Evolutionary conservation across 2,888 invertebrate species (phyloP).

Genomic region (Metopia argyrocephala): DNA sequence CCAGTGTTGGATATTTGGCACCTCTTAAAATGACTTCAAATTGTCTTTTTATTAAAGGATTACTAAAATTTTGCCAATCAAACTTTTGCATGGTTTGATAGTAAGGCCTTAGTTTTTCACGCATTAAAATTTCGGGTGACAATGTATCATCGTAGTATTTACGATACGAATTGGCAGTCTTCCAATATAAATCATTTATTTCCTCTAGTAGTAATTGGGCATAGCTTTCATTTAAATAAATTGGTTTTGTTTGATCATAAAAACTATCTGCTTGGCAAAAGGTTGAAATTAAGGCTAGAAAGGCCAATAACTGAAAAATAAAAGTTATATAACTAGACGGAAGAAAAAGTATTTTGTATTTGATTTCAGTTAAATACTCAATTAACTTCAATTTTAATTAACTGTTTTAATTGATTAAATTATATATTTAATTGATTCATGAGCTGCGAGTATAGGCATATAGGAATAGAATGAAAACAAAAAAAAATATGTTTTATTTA

Average conservation of each 20-base stretch:
- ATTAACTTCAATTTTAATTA: too few species aligned
- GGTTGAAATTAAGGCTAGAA: background rate
- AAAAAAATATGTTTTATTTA: too few species aligned
- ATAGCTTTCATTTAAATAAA: conserved; percentile 57
- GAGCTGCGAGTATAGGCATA: too few species aligned
- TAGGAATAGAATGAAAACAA: too few species aligned
- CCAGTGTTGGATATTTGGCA: conserved; percentile 66
- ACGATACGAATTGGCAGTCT: conserved; percentile 66
- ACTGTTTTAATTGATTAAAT: too few species aligned
- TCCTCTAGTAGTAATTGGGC: conserved; percentile 63
- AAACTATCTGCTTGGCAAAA: background rate
- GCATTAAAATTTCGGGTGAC: conserved; percentile 68
- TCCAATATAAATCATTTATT: conserved; percentile 66
- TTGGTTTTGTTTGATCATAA: background rate
- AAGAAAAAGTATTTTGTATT: too few species aligned
- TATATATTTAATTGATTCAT: too few species aligned
- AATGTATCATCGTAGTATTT: conserved; percentile 66
- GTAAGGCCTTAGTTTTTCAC: conserved; percentile 66
- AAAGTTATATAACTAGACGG: too few species aligned
- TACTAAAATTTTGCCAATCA: conserved; percentile 65
- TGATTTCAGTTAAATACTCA: too few species aligned
- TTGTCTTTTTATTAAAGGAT: conserved; percentile 65
- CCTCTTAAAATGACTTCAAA: conserved; percentile 67
- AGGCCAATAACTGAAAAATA: conserved; percentile 14
- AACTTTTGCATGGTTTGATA: conserved; percentile 64